Percentiles rank a stretch among this genome's conserved stretches.
Evolutionary conservation across 1,140 invertebrate genomes (phyloP).

Genomic region (Eufriesea mexicana): DNA sequence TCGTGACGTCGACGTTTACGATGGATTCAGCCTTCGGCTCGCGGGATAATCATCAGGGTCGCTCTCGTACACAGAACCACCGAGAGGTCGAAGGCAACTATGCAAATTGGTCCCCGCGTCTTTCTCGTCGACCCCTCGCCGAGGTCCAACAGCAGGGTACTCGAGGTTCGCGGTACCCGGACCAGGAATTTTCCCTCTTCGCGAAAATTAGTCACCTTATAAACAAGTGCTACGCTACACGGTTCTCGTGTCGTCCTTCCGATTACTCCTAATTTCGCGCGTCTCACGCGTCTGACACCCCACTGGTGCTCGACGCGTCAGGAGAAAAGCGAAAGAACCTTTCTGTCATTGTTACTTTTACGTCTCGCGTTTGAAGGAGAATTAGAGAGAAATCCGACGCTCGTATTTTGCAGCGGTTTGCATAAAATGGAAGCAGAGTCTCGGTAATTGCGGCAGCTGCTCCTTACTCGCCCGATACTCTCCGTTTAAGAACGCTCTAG

Average conservation of each 20-base stretch:
- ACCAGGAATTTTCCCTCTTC: conserved; percentile 11
- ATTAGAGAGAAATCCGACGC: not conserved
- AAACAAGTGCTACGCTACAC: conserved; percentile 30
- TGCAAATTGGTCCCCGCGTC: conserved; percentile 42
- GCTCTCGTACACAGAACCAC: conserved; percentile 26
- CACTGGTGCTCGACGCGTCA: too few relatives aligned
- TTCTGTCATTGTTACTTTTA: not conserved
- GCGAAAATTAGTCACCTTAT: conserved; percentile 47
- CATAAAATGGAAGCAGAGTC: not conserved
- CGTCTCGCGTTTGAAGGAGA: not conserved
- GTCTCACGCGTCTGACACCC: too few relatives aligned
- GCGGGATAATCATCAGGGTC: conserved; percentile 52
- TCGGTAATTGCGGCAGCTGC: not conserved
- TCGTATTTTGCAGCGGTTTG: not conserved
- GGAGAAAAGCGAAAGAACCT: too few relatives aligned
- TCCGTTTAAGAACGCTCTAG: not conserved
- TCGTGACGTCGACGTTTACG: conserved; percentile 47
- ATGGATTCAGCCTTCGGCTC: conserved; percentile 45
- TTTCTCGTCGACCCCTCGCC: conserved; percentile 11
- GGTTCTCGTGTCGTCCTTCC: not conserved
- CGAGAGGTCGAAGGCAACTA: conserved; percentile 44
- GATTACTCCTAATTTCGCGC: too few relatives aligned
- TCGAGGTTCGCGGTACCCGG: conserved; percentile 5
- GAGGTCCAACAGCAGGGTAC: not conserved
- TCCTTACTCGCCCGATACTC: not conserved